A percentile compares a stretch with the other conserved stretches of the same genome.
These are phyloP conservation scores for Eidolon dupreanum DNA, from an alignment of 2,797 vertebrate species.

Conservation along the genomic window DNA sequence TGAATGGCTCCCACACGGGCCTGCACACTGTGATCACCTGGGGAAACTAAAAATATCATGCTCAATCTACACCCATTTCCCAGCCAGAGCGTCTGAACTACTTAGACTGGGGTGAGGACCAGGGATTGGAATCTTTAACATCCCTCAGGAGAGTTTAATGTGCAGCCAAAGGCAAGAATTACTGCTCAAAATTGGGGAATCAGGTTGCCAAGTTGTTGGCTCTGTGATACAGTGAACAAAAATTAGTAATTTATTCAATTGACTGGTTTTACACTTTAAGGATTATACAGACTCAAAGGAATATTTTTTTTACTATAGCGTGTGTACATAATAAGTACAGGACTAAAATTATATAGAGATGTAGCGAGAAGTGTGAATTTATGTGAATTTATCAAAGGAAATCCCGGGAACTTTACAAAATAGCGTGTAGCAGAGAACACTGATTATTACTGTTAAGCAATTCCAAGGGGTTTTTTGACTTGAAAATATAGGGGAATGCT, in stretches of 20 bases:
- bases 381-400: constrained; percentile 35
- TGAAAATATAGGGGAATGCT: neutral
- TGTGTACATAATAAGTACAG: neutral
- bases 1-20: neutral
- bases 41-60: neutral
- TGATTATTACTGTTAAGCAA: constrained; percentile 31
- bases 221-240: neutral
- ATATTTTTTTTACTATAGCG: neutral
- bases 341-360: constrained; percentile 53
- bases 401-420: constrained; percentile 47
- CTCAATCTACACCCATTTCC: neutral
- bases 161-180: neutral
- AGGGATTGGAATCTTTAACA: neutral
- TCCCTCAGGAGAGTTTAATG: neutral
- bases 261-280: neutral
- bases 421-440: neutral
- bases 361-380: neutral
- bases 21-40: neutral
- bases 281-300: constrained; percentile 55
- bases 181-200: neutral
- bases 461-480: constrained; percentile 31
- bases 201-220: neutral
- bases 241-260: neutral
- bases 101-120: neutral
- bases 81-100: neutral